These are phyloP conservation scores for Agrypnia vestita DNA, from an alignment of 1,140 invertebrate species.

Conservation along the genomic window DNA sequence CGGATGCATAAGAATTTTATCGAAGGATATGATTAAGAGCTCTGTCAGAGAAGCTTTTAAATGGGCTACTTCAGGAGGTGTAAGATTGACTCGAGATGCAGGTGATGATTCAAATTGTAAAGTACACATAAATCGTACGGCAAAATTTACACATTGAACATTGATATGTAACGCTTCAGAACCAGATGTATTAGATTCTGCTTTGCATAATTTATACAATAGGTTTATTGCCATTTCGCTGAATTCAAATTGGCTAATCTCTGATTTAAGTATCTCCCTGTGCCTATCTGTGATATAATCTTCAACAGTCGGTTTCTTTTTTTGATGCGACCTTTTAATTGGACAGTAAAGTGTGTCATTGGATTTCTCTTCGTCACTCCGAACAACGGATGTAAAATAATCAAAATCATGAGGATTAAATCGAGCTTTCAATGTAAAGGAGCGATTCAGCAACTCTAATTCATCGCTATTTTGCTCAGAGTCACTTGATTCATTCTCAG, in stretches of 20 bases:
- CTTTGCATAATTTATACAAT: conserved; percentile 74
- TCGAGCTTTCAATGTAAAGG: conserved; percentile 74
- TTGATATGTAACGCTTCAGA: conserved; percentile 74
- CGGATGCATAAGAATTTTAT: conserved; percentile 74
- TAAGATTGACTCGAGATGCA: conserved; percentile 60
- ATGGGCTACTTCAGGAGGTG: conserved; percentile 65
- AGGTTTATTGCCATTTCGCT: conserved; percentile 75
- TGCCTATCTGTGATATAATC: conserved; percentile 74
- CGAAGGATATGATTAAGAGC: conserved; percentile 74
- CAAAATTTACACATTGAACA: conserved; percentile 77
- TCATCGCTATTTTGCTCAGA: conserved; percentile 73
- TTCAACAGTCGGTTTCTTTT: conserved; percentile 63
- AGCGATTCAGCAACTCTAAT: conserved; percentile 72
- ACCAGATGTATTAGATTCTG: conserved; percentile 70
- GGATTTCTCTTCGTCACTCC: conserved; percentile 73
- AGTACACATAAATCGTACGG: conserved; percentile 75
- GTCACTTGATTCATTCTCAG: conserved; percentile 67
- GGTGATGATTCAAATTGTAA: conserved; percentile 74
- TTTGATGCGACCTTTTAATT: conserved; percentile 51
- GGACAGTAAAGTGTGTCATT: conserved; percentile 64
- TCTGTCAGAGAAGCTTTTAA: conserved; percentile 76
- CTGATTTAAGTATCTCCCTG: conserved; percentile 71
- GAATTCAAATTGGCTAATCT: conserved; percentile 75
- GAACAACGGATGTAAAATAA: conserved; percentile 76
- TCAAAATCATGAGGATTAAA: conserved; percentile 78